These are phyloP conservation scores for Clupea harengus DNA, from an alignment of 2,113 vertebrate species.

Conservation along the genomic window DNA sequence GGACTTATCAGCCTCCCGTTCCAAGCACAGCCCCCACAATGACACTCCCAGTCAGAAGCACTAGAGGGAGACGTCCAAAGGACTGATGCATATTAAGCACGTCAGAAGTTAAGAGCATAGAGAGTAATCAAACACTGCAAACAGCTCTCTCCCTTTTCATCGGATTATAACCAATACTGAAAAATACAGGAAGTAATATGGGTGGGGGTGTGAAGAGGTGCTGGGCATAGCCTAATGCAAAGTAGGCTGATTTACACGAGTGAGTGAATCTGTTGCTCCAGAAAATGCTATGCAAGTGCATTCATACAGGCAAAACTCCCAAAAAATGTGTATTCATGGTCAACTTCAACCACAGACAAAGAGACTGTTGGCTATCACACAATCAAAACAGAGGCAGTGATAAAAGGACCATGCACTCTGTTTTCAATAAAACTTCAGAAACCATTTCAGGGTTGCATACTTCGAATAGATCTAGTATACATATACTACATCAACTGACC, in stretches of 20 bases:
- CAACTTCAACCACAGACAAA: background rate
- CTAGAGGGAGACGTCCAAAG: background rate
- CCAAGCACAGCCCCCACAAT: background rate
- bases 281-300: background rate
- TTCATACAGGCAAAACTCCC: background rate
- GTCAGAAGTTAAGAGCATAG: background rate
- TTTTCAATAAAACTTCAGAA: background rate
- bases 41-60: conserved; percentile 6
- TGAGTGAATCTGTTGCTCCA: background rate
- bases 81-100: background rate
- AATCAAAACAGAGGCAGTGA: background rate
- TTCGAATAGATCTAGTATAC: background rate
- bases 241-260: background rate
- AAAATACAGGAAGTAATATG: background rate
- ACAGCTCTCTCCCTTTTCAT: background rate
- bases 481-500: background rate
- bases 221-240: background rate
- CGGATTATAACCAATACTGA: background rate
- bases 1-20: background rate
- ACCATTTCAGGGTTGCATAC: background rate
- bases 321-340: background rate
- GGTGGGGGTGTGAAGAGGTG: background rate
- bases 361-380: background rate
- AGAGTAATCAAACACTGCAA: background rate
- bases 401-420: background rate